Evolutionary conservation across 1,140 invertebrate species (phyloP), one percentile per base, ranked within the genome.

Genomic region (Drosophila tsacasi): DNA sequence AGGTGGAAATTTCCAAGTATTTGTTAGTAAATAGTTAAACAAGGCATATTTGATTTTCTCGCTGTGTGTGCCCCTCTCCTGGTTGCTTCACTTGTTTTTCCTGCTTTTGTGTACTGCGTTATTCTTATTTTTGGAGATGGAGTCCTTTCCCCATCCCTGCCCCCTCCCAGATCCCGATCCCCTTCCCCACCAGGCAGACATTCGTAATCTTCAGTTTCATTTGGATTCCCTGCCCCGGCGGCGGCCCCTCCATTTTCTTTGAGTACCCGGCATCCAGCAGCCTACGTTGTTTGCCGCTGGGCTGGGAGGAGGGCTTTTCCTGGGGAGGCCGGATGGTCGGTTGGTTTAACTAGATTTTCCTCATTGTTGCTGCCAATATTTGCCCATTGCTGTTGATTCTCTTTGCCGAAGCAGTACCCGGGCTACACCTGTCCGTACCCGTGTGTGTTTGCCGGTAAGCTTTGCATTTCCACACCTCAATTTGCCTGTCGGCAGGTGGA

Each of bases 351-450:
- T 85, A 76, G 81, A 81, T 76, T 79, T 76, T 67, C 83, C 69
- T 69, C 62, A 76, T 76, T 75, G 65, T 86, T 86, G 83, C 81
- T 76, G 66, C 61, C 83, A 55, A 66, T 86, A 82, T 86, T 86
- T 86, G 79, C 72, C 81, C 85, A 79, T 69, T 82, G 71, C 78
- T 76, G 83, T 86, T 81, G 71, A 86, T 73, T 86, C 79, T 63
- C 66, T 40, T 71, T 69, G 67, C 67, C 62, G 27, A 42, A 32
- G 27, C 12, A 42, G 32, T 37, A 37, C 30, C 27, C 32, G 30
- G 57, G 39, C 27, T 63, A 78, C 54, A 55, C 54, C 54, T 57
- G 54, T 39, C 12, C 64, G 62, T 60, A 58, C 59, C 76, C 63
- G 66, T 72, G 37, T 66, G 61, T 35, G 37, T 23, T 46, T 46